Evolutionary conservation across 1,140 invertebrate genomes (phyloP), one percentile per base, ranked within the genome.

Genomic region (Lordiphosa collinella): DNA sequence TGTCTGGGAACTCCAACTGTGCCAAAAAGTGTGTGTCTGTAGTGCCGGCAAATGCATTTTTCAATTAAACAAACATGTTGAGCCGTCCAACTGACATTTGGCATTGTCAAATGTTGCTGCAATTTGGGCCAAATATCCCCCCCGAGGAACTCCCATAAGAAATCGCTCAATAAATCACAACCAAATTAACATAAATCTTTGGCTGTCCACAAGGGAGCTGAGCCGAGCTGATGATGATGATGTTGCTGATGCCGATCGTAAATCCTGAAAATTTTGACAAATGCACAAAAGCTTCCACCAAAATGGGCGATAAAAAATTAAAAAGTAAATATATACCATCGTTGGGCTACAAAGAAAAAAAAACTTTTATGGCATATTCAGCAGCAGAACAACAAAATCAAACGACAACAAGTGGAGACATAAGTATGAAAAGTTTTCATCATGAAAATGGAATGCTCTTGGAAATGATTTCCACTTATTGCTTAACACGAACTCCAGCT

Each of bases 111-210:
- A 67, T 67, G 62, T 66, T 67, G 43, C 29, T 25, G 46, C 48
- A 58, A 67, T 67, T 57, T 67, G 50, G 63, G 63, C 63, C 63
- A 68, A 56, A 35, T 61, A 58, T 25, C 22, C 6, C 62, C 50
- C 55, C 46, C 63, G 44, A 54, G 57, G 50, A 73, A 78, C 57
- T 60, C 50, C 63, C 59, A 82, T 78, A 71, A 82, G 84, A 80
- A 82, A 76, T 70, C 78, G 69, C 78, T 82, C 78, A 82, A 82
- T 84, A 84, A 82, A 82, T 82, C 78, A 82, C 72, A 72, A 78
- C 12, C 78, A 82, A 82, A 82, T 82, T 82, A 82, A 82, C 78
- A 82, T 82, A 82, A 82, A 82, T 82, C 78, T 84, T 70, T 46
- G 78, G 69, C 78, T 82, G 78, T 84, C 78, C 63, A 54, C 71